These are phyloP conservation scores for Channa maculata DNA, from an alignment of 2,113 vertebrate species.

Conservation along the genomic window DNA sequence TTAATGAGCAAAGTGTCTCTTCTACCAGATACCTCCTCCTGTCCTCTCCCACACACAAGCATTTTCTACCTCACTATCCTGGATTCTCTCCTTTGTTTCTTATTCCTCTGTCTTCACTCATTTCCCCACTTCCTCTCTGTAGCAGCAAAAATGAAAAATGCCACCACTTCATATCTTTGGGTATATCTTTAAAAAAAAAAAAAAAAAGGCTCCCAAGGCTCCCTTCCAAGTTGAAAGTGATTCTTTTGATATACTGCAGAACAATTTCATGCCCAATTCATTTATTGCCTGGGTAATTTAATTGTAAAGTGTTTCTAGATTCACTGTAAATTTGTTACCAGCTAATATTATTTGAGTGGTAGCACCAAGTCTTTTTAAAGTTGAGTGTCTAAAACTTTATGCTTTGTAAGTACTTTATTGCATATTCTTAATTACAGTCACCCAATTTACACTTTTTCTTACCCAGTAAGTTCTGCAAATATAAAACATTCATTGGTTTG, in stretches of 20 bases:
- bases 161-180: constrained; percentile 54
- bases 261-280: constrained; percentile 69
- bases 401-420: constrained; percentile 49
- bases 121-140: constrained; percentile 27
- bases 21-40: neutral
- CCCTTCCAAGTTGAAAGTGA: constrained; percentile 60
- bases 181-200: constrained; percentile 44
- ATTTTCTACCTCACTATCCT: constrained; percentile 11
- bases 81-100: constrained; percentile 17
- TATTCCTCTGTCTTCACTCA: neutral
- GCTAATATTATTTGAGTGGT: constrained; percentile 46
- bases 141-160: constrained; percentile 51
- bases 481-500: constrained; percentile 37
- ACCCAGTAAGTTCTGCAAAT: constrained; percentile 26
- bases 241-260: constrained; percentile 66
- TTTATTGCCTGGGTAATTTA: constrained; percentile 65
- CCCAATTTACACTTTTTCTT: constrained; percentile 40
- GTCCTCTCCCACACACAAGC: neutral
- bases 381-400: constrained; percentile 36
- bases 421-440: constrained; percentile 27
- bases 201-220: constrained; percentile 36
- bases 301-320: constrained; percentile 67
- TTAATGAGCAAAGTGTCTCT: constrained; percentile 41
- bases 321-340: constrained; percentile 54
- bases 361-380: constrained; percentile 37